These are phyloP conservation scores for Phytoseiulus persimilis DNA, from an alignment of 2,888 invertebrate genomes.

Conservation along the genomic window DNA sequence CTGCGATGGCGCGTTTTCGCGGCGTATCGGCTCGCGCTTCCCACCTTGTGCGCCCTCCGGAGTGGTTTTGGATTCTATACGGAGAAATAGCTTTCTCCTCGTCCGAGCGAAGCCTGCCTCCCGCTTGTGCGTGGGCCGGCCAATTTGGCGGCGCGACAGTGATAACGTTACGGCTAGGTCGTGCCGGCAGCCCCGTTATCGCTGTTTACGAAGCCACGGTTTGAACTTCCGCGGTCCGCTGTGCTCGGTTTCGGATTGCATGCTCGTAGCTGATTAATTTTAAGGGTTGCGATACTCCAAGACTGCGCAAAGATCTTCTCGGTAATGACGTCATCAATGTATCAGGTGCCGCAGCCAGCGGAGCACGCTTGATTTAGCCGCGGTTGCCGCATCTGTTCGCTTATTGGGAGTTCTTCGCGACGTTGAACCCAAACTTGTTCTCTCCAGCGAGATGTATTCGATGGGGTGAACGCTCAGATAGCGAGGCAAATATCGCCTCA, in stretches of 20 bases:
- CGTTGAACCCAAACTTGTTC: neutral
- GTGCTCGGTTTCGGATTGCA: neutral
- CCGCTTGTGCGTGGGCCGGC: neutral
- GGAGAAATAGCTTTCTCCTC: no score
- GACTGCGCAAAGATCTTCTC: neutral
- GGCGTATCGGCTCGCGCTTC: no score
- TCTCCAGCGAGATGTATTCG: slow-evolving; percentile 14
- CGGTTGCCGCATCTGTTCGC: no score
- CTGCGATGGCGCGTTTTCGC: no score
- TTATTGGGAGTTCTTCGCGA: no score
- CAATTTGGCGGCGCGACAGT: no score
- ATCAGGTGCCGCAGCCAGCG: neutral
- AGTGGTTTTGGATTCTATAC: no score
- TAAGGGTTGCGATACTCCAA: neutral
- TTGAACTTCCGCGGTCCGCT: neutral
- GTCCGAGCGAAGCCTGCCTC: neutral
- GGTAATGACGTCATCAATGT: neutral
- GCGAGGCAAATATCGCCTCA: slow-evolving; percentile 18
- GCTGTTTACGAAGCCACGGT: neutral
- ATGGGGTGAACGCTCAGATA: slow-evolving; percentile 22
- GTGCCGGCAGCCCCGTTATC: neutral
- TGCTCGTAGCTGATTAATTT: neutral
- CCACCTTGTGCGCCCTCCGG: no score
- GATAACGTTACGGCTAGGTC: neutral
- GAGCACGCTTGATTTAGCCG: neutral